Evolutionary conservation across 1,140 invertebrate species (phyloP), one percentile per base, ranked within the genome.

Genomic region (Ceratitis capitata): DNA sequence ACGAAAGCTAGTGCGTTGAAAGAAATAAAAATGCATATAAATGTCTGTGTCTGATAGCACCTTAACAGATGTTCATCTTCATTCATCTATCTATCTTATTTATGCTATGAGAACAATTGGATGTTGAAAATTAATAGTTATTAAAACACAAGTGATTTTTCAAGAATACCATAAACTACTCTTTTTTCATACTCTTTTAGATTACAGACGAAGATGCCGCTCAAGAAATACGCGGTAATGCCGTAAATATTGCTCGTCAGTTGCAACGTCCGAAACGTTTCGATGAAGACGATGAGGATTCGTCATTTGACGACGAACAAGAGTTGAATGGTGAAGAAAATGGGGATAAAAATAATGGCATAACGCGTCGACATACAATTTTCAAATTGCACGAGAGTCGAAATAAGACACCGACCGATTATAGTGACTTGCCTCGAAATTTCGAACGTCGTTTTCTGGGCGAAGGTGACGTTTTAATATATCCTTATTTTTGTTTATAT

Each of bases 181-280:
- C n/a, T n/a, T n/a, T n/a, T 69, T 32, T 53, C 6, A 39, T 82
- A 19, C 49, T 19, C 32, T 53, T 51, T 9, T 87, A 89, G 82
- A 86, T 88, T 83, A 88, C 86, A 49, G 92, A 93, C 9, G 92
- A 94, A 85, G 89, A 93, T 58, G 92, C 92, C 0, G 91, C 93
- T 64, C 91, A 93, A 84, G 93, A 93, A 51, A 92, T 95, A 4
- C 93, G 94, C 49, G 93, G 93, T 42, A 92, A 94, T 86, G 94
- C 94, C 0, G 91, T 95, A 9, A 93, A 95, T 84, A 95, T 96
- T 53, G 94, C 93, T 0, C 92, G 94, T 82, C 92, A 93, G n/a
- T 87, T 96, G 26, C 95, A 96, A 87, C 91, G 90, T 16, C 90
- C 92, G 29, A 90, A 89, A 89, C 88, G 91, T n/a, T 86, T 92